Percentiles rank a stretch among this genome's conserved stretches.
Conservation (phyloP, 30 jellyfish, hydroid and myxozoan species). For the Cassiopea xamachana region DNA sequence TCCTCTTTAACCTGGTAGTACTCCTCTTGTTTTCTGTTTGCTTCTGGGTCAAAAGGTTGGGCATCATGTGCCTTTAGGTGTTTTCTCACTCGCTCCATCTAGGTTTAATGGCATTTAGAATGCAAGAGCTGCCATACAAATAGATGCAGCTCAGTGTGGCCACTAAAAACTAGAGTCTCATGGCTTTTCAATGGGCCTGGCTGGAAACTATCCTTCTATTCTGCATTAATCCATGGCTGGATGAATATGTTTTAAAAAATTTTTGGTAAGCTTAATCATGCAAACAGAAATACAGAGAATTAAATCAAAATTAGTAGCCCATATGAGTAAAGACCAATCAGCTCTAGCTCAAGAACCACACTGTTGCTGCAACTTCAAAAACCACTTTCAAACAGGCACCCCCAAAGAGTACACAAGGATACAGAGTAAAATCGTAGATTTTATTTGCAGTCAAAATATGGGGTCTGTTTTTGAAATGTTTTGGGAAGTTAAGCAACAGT, state of each 20-base stretch:
- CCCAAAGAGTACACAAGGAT: constrained; percentile 76
- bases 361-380: constrained; percentile 62
- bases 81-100: constrained; percentile 67
- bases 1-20: constrained; percentile 65
- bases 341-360: constrained; percentile 60
- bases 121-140: background rate
- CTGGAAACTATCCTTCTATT: background rate
- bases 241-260: no score
- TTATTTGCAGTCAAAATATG: background rate
- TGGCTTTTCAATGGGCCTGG: background rate
- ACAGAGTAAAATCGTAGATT: constrained; percentile 12
- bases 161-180: background rate
- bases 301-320: background rate
- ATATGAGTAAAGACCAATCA: constrained; percentile 1
- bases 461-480: background rate
- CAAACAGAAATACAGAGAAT: background rate
- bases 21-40: constrained; percentile 53
- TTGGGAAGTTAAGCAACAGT: constrained; percentile 56
- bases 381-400: background rate
- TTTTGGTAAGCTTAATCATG: background rate
- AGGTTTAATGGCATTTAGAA: background rate
- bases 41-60: constrained; percentile 50
- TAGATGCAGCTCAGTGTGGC: constrained; percentile 34
- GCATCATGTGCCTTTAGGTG: constrained; percentile 65
- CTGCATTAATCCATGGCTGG: background rate